phyloP scores from a whole-genome alignment of 2,113 vertebrate species.

The Xerus inauris region DNA sequence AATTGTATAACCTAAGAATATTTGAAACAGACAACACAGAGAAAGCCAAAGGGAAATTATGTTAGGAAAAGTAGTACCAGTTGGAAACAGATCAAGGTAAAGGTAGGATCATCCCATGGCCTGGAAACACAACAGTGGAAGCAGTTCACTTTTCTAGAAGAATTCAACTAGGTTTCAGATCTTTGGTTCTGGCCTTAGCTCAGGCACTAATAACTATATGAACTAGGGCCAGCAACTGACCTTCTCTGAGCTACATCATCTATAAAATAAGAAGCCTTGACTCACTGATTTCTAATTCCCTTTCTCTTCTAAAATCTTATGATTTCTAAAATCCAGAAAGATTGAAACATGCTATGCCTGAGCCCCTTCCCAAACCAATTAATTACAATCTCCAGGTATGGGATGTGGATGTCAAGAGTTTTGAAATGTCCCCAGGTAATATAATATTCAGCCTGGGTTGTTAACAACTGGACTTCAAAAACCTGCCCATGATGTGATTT shows the following conservation, averaged over 20 bases:
- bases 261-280: background rate
- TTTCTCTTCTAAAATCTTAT: background rate
- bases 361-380: background rate
- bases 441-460: background rate
- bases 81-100: background rate
- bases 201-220: background rate
- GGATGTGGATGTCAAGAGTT: background rate
- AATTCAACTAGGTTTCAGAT: background rate
- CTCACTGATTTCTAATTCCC: background rate
- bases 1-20: background rate
- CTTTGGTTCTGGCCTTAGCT: background rate
- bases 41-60: background rate
- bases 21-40: background rate
- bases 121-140: background rate
- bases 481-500: background rate
- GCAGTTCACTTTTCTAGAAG: background rate
- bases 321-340: conserved; percentile 27
- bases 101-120: background rate
- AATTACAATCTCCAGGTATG: background rate
- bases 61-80: background rate
- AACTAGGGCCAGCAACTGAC: background rate
- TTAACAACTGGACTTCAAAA: background rate
- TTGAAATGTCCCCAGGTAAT: background rate
- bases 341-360: background rate
- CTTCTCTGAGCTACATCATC: conserved; percentile 11